Evolutionary conservation across 2,888 invertebrate genomes (phyloP).

Genomic region (Drosophila paramelanica): DNA sequence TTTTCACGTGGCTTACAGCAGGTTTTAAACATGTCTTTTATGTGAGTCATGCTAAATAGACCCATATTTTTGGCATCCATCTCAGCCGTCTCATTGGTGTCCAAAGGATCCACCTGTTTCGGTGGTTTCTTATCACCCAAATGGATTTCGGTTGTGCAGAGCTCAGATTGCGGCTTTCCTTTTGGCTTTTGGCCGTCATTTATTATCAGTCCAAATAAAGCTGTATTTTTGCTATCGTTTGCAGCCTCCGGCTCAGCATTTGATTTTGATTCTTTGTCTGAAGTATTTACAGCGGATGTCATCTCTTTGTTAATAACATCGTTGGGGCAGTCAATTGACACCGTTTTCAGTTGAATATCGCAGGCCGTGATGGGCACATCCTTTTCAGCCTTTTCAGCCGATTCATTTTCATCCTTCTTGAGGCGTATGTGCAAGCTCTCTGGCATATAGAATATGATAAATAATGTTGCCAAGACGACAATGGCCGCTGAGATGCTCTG

Average conservation of each 20-base stretch:
- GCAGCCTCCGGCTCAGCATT: background rate
- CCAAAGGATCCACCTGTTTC: background rate
- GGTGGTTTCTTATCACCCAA: conserved; percentile 8
- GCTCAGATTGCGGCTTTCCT: background rate
- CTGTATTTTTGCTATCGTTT: background rate
- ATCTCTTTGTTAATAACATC: background rate
- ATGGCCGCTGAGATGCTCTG: conserved; percentile 76
- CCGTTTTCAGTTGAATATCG: conserved; percentile 23
- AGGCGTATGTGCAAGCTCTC: conserved; percentile 77
- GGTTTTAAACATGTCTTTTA: conserved; percentile 82
- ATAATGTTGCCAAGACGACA: conserved; percentile 68
- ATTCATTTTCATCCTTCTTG: conserved; percentile 28
- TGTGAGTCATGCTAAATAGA: conserved; percentile 69
- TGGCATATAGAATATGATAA: conserved; percentile 74
- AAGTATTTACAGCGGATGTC: background rate
- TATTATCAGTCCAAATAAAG: conserved; percentile 11
- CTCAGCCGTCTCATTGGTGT: background rate
- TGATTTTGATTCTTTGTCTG: background rate
- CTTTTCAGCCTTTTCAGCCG: conserved; percentile 14
- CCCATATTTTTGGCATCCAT: conserved; percentile 25
- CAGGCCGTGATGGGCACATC: conserved; percentile 14
- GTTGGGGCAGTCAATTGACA: conserved; percentile 14
- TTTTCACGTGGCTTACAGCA: conserved; percentile 80
- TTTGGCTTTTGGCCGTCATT: background rate
- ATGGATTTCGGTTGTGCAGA: background rate